Evolutionary conservation across 1,140 invertebrate genomes (phyloP).

Genomic region (Drosophila sproati): DNA sequence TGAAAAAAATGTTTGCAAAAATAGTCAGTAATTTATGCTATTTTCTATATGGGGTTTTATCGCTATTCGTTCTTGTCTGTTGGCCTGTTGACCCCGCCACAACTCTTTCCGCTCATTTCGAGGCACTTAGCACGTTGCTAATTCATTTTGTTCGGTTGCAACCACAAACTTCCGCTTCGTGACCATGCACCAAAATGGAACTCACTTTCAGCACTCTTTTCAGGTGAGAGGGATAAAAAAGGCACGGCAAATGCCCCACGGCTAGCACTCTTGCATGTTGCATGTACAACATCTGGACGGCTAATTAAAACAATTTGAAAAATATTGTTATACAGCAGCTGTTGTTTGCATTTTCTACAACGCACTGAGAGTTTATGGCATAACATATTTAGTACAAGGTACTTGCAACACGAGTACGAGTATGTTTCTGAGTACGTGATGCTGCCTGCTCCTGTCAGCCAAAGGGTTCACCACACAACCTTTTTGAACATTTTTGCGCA

Average conservation of each 20-base stretch:
- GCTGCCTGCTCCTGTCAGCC: neutral
- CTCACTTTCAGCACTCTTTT: neutral
- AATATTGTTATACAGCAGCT: constrained; percentile 41
- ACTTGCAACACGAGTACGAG: neutral
- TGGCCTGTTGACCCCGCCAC: neutral
- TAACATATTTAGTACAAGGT: neutral
- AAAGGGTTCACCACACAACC: constrained; percentile 1
- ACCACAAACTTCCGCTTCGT: constrained; percentile 51
- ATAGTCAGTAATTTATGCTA: neutral
- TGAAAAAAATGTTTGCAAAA: constrained; percentile 3
- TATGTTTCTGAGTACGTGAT: neutral
- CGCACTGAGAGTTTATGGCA: constrained; percentile 6
- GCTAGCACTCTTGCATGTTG: neutral
- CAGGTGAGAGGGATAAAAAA: neutral
- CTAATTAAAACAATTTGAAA: constrained; percentile 73
- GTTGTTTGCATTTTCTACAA: constrained; percentile 41
- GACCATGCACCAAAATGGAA: constrained; percentile 43
- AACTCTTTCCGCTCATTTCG: neutral
- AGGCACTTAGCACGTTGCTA: constrained; percentile 36
- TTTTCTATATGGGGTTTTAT: constrained; percentile 8
- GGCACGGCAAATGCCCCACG: neutral
- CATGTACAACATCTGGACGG: constrained; percentile 43
- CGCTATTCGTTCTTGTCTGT: neutral
- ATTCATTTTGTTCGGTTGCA: constrained; percentile 29
- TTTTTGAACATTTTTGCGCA: constrained; percentile 42